Evolutionary conservation across 2,113 vertebrate genomes (phyloP).

Genomic region (Thalassarche chlororhynchos): DNA sequence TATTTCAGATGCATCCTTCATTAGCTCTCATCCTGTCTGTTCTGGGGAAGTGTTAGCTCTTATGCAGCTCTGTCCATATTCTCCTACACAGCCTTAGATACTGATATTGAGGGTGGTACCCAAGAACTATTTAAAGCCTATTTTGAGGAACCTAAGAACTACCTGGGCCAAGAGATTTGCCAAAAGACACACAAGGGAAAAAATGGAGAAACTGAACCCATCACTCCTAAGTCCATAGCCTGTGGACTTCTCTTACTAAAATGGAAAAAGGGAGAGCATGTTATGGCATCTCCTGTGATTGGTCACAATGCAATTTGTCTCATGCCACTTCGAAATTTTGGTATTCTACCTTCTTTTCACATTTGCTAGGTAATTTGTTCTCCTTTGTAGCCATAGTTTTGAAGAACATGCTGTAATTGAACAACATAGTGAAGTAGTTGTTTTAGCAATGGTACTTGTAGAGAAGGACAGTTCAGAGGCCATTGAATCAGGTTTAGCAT

Average conservation of each 20-base stretch:
- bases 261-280: background rate
- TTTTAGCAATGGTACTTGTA: background rate
- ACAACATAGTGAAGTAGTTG: background rate
- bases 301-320: background rate
- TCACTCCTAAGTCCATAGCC: background rate
- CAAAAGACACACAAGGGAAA: background rate
- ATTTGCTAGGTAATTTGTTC: background rate
- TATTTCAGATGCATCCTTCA: background rate
- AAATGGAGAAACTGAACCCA: background rate
- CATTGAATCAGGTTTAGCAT: background rate
- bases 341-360: background rate
- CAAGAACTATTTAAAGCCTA: background rate
- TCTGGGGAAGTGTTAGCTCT: background rate
- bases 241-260: background rate
- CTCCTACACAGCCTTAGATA: background rate
- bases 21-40: background rate
- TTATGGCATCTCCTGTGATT: background rate
- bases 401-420: background rate
- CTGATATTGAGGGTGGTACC: too few species aligned
- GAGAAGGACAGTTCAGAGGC: background rate
- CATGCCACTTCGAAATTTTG: background rate
- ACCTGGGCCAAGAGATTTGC: background rate
- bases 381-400: background rate
- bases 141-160: background rate
- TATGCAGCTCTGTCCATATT: background rate